Conservation (phyloP, 2,888 invertebrate species). For the Eremobia ochroleuca region DNA sequence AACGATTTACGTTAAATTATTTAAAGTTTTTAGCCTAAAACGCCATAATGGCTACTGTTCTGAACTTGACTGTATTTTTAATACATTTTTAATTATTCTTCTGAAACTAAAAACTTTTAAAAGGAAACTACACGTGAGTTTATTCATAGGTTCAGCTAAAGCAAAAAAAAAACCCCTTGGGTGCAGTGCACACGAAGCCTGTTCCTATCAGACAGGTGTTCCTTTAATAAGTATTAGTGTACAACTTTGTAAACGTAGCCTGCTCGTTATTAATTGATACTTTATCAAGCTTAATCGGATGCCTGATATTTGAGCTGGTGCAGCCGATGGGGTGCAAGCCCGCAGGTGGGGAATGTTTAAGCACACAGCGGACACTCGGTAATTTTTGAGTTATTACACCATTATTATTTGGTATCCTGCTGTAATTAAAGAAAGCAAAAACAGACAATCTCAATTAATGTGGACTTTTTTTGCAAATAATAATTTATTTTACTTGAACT, state of each 20-base stretch:
- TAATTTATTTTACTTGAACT: conserved; percentile 32
- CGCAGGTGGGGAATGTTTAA: conserved; percentile 51
- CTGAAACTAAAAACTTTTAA: background rate
- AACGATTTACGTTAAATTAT: background rate
- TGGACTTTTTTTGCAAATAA: conserved; percentile 23
- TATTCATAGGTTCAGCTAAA: background rate
- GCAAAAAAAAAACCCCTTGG: conserved; percentile 2
- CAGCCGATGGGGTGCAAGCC: conserved; percentile 38
- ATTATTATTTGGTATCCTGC: conserved; percentile 38
- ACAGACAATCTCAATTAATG: conserved; percentile 51
- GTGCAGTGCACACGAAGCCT: conserved; percentile 25
- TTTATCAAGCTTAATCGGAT: conserved; percentile 60
- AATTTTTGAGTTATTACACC: conserved; percentile 44
- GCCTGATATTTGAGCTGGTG: conserved; percentile 54
- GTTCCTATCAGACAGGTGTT: conserved; percentile 52
- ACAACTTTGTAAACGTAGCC: conserved; percentile 41
- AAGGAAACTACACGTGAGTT: background rate
- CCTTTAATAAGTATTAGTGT: conserved; percentile 45
- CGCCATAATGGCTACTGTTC: no score
- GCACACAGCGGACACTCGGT: background rate
- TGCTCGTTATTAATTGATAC: conserved; percentile 61
- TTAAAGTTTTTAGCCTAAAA: background rate
- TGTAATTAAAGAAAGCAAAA: conserved; percentile 47
- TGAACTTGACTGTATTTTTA: background rate
- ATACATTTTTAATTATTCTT: background rate